Evolutionary conservation across 2,113 vertebrate genomes (phyloP).

Genomic region (Aviceda subcristata): DNA sequence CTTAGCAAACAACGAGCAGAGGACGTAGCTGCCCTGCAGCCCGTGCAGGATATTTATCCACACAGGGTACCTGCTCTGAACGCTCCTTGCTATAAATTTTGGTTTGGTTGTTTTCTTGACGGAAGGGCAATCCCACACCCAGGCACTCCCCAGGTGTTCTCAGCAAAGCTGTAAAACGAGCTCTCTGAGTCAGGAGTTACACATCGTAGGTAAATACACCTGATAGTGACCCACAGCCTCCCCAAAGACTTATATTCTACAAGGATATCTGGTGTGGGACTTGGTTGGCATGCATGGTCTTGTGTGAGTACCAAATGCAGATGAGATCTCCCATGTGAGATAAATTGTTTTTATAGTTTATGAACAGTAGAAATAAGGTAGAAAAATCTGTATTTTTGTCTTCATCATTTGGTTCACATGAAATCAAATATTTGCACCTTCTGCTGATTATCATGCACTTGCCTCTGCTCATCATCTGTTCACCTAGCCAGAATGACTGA

Average conservation of each 20-base stretch:
- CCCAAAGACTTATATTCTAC: background rate
- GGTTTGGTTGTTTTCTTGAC: conserved; percentile 13
- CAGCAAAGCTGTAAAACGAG: conserved; percentile 19
- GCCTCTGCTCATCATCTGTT: background rate
- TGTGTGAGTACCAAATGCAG: background rate
- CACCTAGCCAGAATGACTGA: background rate
- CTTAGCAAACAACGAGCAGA: background rate
- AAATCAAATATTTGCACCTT: background rate
- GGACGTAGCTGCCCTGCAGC: background rate
- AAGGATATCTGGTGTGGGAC: background rate
- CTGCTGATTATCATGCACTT: background rate
- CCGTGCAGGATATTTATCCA: background rate
- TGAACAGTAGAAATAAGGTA: background rate
- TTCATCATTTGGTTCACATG: background rate
- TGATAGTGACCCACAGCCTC: background rate
- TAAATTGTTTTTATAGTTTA: background rate
- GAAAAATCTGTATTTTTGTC: background rate
- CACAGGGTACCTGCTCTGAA: background rate
- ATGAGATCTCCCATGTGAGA: background rate
- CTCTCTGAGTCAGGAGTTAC: conserved; percentile 38
- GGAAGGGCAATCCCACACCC: conserved; percentile 23
- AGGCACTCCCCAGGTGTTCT: conserved; percentile 34
- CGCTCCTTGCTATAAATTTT: conserved; percentile 3
- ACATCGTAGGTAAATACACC: background rate
- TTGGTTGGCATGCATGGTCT: background rate